These are phyloP conservation scores for Ctenopoma kingsleyae DNA, from an alignment of 2,797 vertebrate species.

Conservation along the genomic window DNA sequence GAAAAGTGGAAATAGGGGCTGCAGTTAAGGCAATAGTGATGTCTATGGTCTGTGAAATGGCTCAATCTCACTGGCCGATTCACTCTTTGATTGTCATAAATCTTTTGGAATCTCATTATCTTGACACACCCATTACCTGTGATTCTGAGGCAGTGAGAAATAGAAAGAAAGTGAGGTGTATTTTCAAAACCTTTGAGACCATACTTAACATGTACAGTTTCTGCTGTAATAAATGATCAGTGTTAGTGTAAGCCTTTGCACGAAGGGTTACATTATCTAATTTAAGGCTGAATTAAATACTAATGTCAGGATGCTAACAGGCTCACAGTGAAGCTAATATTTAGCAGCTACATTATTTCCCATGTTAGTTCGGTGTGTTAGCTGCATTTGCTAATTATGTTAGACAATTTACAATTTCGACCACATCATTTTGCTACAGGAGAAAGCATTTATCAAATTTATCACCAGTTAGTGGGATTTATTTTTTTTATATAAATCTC, in stretches of 20 bases:
- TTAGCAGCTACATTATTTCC: constrained; percentile 9
- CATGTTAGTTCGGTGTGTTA: background rate
- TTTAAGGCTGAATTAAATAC: constrained; percentile 6
- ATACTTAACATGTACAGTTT: constrained; percentile 24
- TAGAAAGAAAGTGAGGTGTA: constrained; percentile 19
- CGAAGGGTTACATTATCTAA: background rate
- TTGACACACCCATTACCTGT: constrained; percentile 59
- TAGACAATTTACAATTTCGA: too few relatives aligned
- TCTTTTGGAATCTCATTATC: constrained; percentile 75
- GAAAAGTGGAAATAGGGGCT: constrained; percentile 74
- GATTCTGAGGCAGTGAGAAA: constrained; percentile 34
- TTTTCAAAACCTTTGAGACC: constrained; percentile 35
- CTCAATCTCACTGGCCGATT: constrained; percentile 67
- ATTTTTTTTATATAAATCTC: background rate
- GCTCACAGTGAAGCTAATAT: background rate
- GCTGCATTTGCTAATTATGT: constrained; percentile 1
- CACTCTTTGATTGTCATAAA: constrained; percentile 79
- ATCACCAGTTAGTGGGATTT: background rate
- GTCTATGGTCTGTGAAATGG: constrained; percentile 80
- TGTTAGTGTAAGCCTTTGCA: constrained; percentile 11
- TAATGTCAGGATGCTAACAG: constrained; percentile 2
- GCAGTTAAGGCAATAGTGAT: constrained; percentile 70
- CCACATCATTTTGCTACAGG: background rate
- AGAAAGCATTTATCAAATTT: background rate
- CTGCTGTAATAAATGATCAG: constrained; percentile 1